phyloP scores from a whole-genome alignment of 2,888 invertebrate species.

The Nomada fucata region DNA sequence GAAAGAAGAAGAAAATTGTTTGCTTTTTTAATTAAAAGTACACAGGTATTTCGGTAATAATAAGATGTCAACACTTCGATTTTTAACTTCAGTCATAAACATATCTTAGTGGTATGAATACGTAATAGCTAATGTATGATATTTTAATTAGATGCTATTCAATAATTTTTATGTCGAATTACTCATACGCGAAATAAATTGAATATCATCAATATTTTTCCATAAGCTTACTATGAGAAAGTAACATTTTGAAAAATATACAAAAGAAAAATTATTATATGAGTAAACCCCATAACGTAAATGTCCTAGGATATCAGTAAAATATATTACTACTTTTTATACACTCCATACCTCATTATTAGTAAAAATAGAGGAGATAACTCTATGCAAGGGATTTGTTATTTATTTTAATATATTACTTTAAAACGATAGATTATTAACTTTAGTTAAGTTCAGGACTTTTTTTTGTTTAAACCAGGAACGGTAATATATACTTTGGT shows the following conservation, averaged over 20 bases:
- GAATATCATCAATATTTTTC: slow-evolving; percentile 29
- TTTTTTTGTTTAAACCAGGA: slow-evolving; percentile 67
- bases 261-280: slow-evolving; percentile 31
- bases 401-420: slow-evolving; percentile 68
- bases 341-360: slow-evolving; percentile 57
- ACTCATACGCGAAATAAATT: slow-evolving; percentile 13
- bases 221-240: slow-evolving; percentile 14
- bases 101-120: slow-evolving; percentile 36
- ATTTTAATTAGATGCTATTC: slow-evolving; percentile 37
- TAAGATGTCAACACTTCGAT: slow-evolving; percentile 23
- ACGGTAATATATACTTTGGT: slow-evolving; percentile 77
- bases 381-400: slow-evolving; percentile 58
- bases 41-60: slow-evolving; percentile 49
- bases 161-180: slow-evolving; percentile 10
- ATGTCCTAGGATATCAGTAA: slow-evolving; percentile 48
- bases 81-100: slow-evolving; percentile 45
- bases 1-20: slow-evolving; percentile 23
- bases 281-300: slow-evolving; percentile 46
- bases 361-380: slow-evolving; percentile 70
- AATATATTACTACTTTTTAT: slow-evolving; percentile 59
- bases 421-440: slow-evolving; percentile 66
- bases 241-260: slow-evolving; percentile 31
- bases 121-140: slow-evolving; percentile 36
- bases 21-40: slow-evolving; percentile 54
- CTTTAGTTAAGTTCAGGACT: slow-evolving; percentile 64